phyloP scores from a whole-genome alignment of 2,797 vertebrate species.

The Natrix natrix region DNA sequence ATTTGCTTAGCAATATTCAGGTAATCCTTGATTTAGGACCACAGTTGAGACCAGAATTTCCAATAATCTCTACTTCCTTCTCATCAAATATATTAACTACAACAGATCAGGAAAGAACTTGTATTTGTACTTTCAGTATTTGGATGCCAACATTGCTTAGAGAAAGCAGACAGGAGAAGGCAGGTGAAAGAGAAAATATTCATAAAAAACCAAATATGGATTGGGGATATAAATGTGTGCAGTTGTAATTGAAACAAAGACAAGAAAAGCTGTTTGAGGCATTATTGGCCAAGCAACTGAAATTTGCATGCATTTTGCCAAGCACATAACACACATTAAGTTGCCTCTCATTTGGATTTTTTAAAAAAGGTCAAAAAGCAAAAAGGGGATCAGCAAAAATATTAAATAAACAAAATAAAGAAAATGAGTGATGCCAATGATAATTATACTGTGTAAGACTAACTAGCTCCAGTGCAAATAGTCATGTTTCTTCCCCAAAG shows the following conservation, averaged over 20 bases:
- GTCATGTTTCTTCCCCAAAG: background rate
- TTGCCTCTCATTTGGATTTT: constrained; percentile 52
- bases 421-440: constrained; percentile 38
- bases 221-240: constrained; percentile 70
- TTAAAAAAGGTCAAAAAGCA: constrained; percentile 54
- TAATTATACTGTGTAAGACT: constrained; percentile 22
- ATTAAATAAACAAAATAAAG: constrained; percentile 42
- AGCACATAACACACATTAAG: constrained; percentile 62
- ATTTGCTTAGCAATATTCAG: background rate
- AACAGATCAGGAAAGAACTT: constrained; percentile 60
- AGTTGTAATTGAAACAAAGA: constrained; percentile 73
- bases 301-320: constrained; percentile 71
- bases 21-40: background rate
- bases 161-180: constrained; percentile 60
- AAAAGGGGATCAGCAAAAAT: constrained; percentile 36
- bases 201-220: constrained; percentile 44
- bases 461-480: constrained; percentile 41
- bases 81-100: constrained; percentile 70
- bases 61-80: constrained; percentile 32
- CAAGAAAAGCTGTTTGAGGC: constrained; percentile 64
- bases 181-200: constrained; percentile 43
- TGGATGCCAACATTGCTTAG: constrained; percentile 38
- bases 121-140: constrained; percentile 63
- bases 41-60: background rate
- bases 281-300: constrained; percentile 68